Evolutionary conservation across 2,797 vertebrate genomes (phyloP).

Genomic region (Poliocrania exsul): DNA sequence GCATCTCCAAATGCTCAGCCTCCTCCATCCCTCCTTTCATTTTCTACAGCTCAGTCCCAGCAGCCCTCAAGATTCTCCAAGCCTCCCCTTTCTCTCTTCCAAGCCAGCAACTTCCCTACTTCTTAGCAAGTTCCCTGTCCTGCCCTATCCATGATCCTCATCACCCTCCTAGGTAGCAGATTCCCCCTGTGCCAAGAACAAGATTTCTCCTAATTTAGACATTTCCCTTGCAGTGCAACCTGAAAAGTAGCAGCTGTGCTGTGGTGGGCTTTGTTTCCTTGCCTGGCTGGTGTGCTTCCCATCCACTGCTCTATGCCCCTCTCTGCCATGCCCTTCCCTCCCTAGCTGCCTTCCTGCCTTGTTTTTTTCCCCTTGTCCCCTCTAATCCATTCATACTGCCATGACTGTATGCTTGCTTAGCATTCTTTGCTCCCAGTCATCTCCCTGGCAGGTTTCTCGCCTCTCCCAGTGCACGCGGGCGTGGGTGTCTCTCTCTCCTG

Average conservation of each 20-base stretch:
- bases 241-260: not conserved
- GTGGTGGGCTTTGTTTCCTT: not conserved
- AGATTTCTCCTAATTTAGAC: not conserved
- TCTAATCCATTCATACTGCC: not conserved
- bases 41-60: not conserved
- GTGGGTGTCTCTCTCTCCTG: not conserved
- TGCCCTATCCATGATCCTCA: not conserved
- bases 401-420: not conserved
- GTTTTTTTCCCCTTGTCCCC: not conserved
- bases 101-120: not conserved
- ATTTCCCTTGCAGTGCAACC: not conserved
- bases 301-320: not conserved
- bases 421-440: not conserved
- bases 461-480: accelerated
- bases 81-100: not conserved
- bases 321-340: not conserved
- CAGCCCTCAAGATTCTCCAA: not conserved
- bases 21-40: not conserved
- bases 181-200: not conserved
- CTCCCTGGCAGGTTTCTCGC: not conserved
- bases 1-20: not conserved
- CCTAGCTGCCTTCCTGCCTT: not conserved
- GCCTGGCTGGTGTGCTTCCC: not conserved
- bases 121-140: not conserved
- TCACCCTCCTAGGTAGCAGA: not conserved